Base-by-base conservation (phyloP, 2,888 invertebrate genomes). In the Meiosimyza platycephala region DNA sequence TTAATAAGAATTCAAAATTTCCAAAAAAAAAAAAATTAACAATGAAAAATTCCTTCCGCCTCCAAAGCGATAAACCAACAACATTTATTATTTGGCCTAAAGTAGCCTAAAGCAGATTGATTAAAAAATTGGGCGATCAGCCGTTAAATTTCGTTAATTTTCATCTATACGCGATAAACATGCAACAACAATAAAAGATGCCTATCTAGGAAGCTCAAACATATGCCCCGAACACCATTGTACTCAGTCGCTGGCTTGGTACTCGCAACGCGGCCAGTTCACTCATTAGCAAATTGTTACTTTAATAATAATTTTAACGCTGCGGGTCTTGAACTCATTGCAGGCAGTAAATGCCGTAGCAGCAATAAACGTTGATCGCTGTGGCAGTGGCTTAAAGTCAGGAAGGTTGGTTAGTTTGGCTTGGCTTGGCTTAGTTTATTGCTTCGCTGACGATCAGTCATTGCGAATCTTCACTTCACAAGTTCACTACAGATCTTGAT, bases 111-210 rank as follows among this genome's bases (percentile, higher is more conserved):
- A 83, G 83, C 82, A 84, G 84, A 83, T 84, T 85, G 85, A 85
- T 86, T 86, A 85, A 85, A 84, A 83, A 83, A 85, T 84, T 85
- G 86, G 84, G 85, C 85, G 85, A 85, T 85, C 85, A 85, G 85
- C 85, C 86, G 85, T 85, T 86, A 86, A 85, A 80, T 85, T 86
- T 78, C 66, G 79, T 81, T 78, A 80, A 78, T 77, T 78, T 78
- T 78, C 76, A 72, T 66, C 40, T 74, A 71, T 70, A 76, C 72
- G 18, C 55, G 48, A 73, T 70, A 65, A 69, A 48, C 63, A 74
- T 72, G 65, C 65, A 28, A 65, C 47, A 72, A 67, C 75, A 72
- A 74, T 74, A 64, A 40, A 9, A 60, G 69, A 69, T 69, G 69
- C 50, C 60, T 69, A 69, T 69, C 69, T 69, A 69, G 60, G 60